Evolutionary conservation across 2,797 vertebrate genomes (phyloP).

Genomic region (Uromys caudimaculatus): DNA sequence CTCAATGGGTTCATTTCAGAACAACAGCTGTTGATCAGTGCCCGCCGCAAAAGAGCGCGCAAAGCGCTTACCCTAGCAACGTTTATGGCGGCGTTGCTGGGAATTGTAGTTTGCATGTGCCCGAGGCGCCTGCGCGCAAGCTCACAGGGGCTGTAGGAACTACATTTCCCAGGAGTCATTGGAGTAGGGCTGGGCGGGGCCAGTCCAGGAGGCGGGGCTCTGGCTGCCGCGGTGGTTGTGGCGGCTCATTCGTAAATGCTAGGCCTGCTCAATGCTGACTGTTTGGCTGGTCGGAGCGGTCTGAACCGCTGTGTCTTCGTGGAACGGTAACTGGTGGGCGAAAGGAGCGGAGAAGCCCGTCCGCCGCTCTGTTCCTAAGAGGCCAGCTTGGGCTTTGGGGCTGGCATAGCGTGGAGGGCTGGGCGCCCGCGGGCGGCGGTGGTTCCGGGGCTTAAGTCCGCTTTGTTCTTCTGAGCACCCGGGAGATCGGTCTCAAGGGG

Average conservation of each 20-base stretch:
- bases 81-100: neutral
- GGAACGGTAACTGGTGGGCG: neutral
- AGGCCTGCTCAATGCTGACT: fast-evolving
- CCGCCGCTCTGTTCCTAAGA: fast-evolving
- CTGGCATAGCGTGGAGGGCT: neutral
- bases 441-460: too few relatives aligned
- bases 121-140: fast-evolving
- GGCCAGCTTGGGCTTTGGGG: fast-evolving
- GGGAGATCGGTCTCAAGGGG: neutral
- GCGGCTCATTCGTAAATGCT: conserved; percentile 58
- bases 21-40: neutral
- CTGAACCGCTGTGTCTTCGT: fast-evolving
- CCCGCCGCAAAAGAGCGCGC: neutral
- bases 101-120: conserved; percentile 75
- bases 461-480: neutral
- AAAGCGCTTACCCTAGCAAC: neutral
- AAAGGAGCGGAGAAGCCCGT: conserved; percentile 70
- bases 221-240: neutral
- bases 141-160: neutral
- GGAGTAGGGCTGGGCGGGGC: neutral
- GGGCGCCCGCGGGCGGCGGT: neutral
- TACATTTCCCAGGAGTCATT: conserved; percentile 77
- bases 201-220: neutral
- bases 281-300: fast-evolving
- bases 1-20: neutral